Evolutionary conservation across 2,797 vertebrate species (phyloP), one percentile per base, ranked within the genome.

Genomic region (Gallirallus australis): DNA sequence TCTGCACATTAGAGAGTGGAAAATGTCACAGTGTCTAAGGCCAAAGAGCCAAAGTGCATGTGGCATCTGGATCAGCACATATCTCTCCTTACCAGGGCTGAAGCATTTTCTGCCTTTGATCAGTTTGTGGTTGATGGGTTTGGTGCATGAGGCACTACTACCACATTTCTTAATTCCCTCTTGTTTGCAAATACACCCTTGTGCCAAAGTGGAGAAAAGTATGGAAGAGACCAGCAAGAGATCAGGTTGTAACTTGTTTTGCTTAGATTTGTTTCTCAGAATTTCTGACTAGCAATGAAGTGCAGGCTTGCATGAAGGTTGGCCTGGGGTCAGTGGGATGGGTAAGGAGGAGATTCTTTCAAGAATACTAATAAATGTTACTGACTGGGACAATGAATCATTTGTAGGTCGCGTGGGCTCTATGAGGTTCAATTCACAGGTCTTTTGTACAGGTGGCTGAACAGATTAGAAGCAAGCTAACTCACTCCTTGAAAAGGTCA

Each of bases 281-380:
- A 81, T 91, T 92, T 94, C 92, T 94, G 87, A 88, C 89, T 84
- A 94, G 54, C 88, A 96, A 95, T 90, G 89, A 91, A 93, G 89
- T 86, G 87, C 91, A 96, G 60, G 70, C 85, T 91, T 95, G 94
- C 82, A 52, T 95, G 96, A 96, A 96, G 91, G 94, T 45, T 94
- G 89, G 89, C 54, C 35, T 76, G 73, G 87, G 94, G 89, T 97
- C 90, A 93, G 89, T 86, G 94, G 91, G 91, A 91, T 90, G 95
- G 89, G 39, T 35, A 90, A 23, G 94, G 89, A 91, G 89, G 93
- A 84, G 76, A 70, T 79, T 76, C 87, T 83, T 94, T 95, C 91
- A 93, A 71, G 93, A 96, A 95, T 86, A 81, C 52, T 94, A 93
- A 96, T 94, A 88, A 86, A 79, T 2, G 8, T 30, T 94, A 35